These are phyloP conservation scores for Herpetotheres cachinnans DNA, from an alignment of 2,113 vertebrate genomes.

Conservation along the genomic window DNA sequence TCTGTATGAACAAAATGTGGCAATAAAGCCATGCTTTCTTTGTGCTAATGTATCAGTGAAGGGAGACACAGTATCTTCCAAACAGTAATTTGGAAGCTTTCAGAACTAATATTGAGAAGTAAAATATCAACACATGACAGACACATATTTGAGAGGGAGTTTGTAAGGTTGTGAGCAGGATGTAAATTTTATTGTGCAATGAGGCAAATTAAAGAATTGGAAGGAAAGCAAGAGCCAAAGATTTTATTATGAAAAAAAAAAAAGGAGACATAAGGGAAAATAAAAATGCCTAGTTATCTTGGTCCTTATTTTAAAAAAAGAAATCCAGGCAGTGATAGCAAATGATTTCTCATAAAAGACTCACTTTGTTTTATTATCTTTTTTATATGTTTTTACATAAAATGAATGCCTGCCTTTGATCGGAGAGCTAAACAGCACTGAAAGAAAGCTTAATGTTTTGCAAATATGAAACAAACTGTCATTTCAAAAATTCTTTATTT, in stretches of 20 bases:
- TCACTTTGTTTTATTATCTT: not conserved
- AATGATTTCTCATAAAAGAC: not conserved
- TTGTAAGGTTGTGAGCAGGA: not conserved
- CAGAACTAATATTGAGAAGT: not conserved
- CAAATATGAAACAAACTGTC: constrained; percentile 6
- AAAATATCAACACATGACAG: not conserved
- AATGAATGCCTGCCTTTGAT: not conserved
- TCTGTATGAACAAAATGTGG: constrained; percentile 28
- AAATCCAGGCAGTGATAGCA: not conserved
- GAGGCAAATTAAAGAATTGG: constrained; percentile 41
- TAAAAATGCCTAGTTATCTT: not conserved
- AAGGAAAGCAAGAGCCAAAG: constrained; percentile 1
- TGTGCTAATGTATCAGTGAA: not conserved
- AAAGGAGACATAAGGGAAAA: constrained; percentile 3
- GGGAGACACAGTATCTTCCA: not conserved
- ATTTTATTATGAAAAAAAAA: constrained; percentile 21
- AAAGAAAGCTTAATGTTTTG: not conserved
- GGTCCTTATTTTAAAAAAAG: not conserved
- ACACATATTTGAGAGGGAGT: not conserved
- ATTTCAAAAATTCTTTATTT: constrained; percentile 41
- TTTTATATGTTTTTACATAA: not conserved
- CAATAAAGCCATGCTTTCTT: constrained; percentile 23
- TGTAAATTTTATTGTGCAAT: not conserved
- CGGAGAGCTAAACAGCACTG: not conserved
- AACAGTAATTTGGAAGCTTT: not conserved